Conservation (phyloP, 1,140 invertebrate species). For the Acromyrmex charruanus region DNA sequence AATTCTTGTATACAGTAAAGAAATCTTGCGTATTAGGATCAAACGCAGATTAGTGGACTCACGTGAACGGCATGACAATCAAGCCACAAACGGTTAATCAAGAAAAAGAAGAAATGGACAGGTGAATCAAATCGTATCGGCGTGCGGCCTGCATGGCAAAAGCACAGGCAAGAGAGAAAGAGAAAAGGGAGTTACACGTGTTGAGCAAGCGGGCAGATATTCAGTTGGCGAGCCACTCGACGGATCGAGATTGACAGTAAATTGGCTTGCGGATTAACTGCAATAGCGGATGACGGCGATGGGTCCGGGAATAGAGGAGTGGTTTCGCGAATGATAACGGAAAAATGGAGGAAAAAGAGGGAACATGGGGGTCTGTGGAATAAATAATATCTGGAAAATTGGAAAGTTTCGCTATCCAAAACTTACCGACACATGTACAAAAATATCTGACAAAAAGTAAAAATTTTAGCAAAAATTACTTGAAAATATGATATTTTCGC, state of each 20-base stretch:
- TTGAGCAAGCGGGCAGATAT: slow-evolving; percentile 54
- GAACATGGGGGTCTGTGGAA: background rate
- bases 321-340: slow-evolving; percentile 12
- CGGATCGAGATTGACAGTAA: slow-evolving; percentile 73
- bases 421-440: background rate
- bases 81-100: slow-evolving; percentile 57
- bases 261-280: slow-evolving; percentile 77
- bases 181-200: slow-evolving; percentile 20
- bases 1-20: slow-evolving; percentile 14
- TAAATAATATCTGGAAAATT: slow-evolving; percentile 7
- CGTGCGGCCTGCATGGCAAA: slow-evolving; percentile 71
- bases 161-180: slow-evolving; percentile 63
- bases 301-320: slow-evolving; percentile 7
- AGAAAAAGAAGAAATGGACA: slow-evolving; percentile 31
- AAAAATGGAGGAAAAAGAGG: background rate
- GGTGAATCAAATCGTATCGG: slow-evolving; percentile 46
- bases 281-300: slow-evolving; percentile 63
- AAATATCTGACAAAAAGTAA: slow-evolving; percentile 8
- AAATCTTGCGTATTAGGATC: slow-evolving; percentile 25
- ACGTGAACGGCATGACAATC: slow-evolving; percentile 50
- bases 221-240: slow-evolving; percentile 67
- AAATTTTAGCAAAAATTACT: background rate
- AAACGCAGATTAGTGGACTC: slow-evolving; percentile 46
- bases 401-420: background rate
- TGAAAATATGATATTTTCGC: background rate